Conservation (phyloP, 2,888 invertebrate genomes). For the Ichneumoninae sp. region DNA sequence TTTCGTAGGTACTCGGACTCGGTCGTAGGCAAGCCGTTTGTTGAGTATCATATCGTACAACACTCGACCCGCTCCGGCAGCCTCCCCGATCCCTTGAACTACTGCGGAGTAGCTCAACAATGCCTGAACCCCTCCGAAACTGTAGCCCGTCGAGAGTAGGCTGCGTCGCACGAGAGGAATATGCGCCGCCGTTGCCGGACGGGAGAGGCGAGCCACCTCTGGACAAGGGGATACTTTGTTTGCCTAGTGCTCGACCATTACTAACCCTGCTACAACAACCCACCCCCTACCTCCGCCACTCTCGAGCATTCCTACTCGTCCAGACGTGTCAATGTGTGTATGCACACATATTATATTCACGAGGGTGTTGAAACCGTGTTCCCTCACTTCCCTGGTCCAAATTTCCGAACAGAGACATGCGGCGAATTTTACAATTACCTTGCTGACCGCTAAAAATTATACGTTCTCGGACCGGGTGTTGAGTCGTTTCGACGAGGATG, state of each 20-base stretch:
- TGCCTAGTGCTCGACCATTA: constrained; percentile 77
- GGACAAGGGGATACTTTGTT: constrained; percentile 77
- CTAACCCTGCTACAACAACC: constrained; percentile 71
- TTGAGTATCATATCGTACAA: constrained; percentile 79
- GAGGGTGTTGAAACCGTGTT: neutral
- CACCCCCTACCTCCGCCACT: constrained; percentile 67
- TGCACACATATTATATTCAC: constrained; percentile 11
- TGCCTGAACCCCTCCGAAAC: constrained; percentile 67
- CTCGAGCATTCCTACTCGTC: constrained; percentile 57
- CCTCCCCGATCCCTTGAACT: constrained; percentile 58
- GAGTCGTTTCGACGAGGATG: neutral
- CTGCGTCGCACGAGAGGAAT: constrained; percentile 19
- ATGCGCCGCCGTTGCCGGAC: constrained; percentile 18
- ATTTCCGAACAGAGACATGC: neutral
- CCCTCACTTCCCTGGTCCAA: neutral
- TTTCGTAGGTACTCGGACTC: constrained; percentile 70
- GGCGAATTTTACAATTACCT: neutral
- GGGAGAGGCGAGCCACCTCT: constrained; percentile 41
- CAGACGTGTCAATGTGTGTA: constrained; percentile 32
- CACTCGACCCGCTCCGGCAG: constrained; percentile 74
- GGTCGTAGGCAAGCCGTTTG: constrained; percentile 72
- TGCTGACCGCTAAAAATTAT: neutral
- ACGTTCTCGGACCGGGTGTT: too few relatives aligned
- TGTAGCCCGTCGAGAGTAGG: constrained; percentile 25
- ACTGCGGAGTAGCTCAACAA: constrained; percentile 72